Evolutionary conservation across 2,113 vertebrate species (phyloP).

Genomic region (Cariama cristata): DNA sequence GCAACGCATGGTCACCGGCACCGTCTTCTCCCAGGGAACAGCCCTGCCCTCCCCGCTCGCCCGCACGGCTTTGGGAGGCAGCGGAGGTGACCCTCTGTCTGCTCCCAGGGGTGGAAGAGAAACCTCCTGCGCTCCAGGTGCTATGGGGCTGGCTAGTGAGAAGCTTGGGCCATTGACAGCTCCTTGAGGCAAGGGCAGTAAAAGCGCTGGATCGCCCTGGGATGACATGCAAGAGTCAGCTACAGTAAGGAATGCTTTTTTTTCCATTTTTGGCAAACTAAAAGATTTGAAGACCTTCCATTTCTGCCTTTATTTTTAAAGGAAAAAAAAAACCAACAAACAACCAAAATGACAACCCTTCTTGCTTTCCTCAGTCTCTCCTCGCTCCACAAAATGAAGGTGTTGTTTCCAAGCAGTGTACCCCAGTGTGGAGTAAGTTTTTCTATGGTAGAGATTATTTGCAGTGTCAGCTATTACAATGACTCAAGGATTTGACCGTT

Average conservation of each 20-base stretch:
- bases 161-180: neutral
- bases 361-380: neutral
- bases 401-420: rapidly evolving
- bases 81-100: neutral
- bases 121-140: neutral
- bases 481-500: neutral
- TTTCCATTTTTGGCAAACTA: neutral
- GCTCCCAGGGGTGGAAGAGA: neutral
- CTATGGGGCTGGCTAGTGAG: neutral
- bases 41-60: neutral
- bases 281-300: neutral
- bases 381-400: neutral
- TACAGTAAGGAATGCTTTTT: neutral
- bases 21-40: neutral
- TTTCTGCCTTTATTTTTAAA: neutral
- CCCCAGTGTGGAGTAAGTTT: neutral
- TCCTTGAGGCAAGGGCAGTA: neutral
- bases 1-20: rapidly evolving
- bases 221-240: neutral
- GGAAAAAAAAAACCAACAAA: neutral
- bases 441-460: neutral
- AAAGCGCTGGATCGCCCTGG: neutral
- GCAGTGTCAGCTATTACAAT: neutral
- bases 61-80: neutral
- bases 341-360: neutral